These are phyloP conservation scores for Heteronetta atricapilla DNA, from an alignment of 2,113 vertebrate species.

Conservation along the genomic window DNA sequence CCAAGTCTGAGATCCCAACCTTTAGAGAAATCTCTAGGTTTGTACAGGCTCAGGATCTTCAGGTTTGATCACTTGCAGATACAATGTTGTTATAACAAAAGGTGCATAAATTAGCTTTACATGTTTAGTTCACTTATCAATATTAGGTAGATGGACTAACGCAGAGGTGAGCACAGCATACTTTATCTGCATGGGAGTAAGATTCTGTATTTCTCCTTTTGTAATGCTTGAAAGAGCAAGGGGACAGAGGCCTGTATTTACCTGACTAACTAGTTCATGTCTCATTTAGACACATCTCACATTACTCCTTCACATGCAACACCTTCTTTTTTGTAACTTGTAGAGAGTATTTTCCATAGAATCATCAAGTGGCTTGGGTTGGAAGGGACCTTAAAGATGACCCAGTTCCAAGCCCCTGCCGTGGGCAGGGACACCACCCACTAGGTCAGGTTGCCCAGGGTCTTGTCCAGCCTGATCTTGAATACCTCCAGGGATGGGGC, in stretches of 20 bases:
- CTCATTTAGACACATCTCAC: background rate
- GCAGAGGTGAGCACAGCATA: background rate
- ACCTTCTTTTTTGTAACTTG: background rate
- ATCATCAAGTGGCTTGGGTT: no score
- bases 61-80: background rate
- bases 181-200: background rate
- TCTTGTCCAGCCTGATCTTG: no score
- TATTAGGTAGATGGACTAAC: background rate
- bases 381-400: no score
- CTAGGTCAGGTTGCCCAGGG: no score
- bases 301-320: background rate
- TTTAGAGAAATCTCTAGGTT: background rate
- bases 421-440: no score
- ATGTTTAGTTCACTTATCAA: background rate
- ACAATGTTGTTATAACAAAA: accelerated
- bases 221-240: background rate
- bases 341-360: no score
- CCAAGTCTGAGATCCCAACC: background rate
- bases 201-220: background rate
- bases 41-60: background rate
- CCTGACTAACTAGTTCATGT: background rate
- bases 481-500: no score
- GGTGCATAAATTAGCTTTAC: background rate
- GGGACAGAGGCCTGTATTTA: accelerated
- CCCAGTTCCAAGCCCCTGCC: no score